phyloP scores from a whole-genome alignment of 2,113 vertebrate species.

The Bufo gargarizans region DNA sequence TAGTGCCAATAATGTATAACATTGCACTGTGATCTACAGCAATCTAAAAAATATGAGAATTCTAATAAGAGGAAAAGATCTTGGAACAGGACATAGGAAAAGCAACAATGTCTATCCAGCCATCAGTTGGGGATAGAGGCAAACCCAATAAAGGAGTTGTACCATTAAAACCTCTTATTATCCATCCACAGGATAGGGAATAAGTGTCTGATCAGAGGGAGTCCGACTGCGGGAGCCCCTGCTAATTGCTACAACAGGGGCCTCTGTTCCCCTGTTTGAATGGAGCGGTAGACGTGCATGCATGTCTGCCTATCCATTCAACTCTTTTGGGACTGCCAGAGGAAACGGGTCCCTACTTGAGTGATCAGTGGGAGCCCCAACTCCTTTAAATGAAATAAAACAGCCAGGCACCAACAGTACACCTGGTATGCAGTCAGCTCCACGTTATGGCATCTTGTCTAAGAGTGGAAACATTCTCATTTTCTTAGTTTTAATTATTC shows the following conservation, averaged over 20 bases:
- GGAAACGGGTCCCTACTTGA: too few species aligned
- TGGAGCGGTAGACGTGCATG: too few species aligned
- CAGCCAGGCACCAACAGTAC: not conserved
- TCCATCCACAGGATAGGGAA: too few species aligned
- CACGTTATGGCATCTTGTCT: slow-evolving; percentile 16
- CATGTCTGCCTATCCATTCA: too few species aligned
- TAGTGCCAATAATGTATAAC: not conserved
- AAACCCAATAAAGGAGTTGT: not conserved
- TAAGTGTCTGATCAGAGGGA: too few species aligned
- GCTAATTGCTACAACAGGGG: too few species aligned
- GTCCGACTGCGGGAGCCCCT: too few species aligned
- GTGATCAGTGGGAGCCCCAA: too few species aligned
- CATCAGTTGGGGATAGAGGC: not conserved
- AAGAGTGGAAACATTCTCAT: slow-evolving; percentile 19
- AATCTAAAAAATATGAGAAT: not conserved
- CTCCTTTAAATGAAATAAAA: not conserved
- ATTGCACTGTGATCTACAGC: not conserved
- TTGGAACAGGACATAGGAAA: not conserved
- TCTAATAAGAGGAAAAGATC: not conserved
- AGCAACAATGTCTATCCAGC: not conserved
- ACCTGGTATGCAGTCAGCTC: not conserved
- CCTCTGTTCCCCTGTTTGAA: too few species aligned
- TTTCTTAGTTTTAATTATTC: slow-evolving; percentile 38
- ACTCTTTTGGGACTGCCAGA: too few species aligned
- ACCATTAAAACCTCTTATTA: too few species aligned